These are phyloP conservation scores for Crenichthys baileyi DNA, from an alignment of 2,797 vertebrate species.

Conservation along the genomic window DNA sequence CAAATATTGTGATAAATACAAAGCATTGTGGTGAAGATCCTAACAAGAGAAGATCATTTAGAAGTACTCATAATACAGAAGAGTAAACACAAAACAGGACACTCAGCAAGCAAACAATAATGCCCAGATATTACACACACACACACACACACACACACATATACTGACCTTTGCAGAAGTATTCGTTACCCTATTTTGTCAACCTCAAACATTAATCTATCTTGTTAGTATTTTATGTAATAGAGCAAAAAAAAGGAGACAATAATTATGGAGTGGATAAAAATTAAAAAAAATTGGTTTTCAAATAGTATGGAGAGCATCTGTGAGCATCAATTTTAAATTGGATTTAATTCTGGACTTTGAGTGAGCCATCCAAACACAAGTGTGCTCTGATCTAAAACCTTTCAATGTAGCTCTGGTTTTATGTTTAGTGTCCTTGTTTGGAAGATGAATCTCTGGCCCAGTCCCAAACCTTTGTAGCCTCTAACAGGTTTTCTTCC, in stretches of 20 bases:
- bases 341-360: not conserved
- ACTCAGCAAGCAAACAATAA: conserved; percentile 16
- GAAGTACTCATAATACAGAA: conserved; percentile 27
- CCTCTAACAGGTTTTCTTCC: not conserved
- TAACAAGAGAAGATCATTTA: conserved; percentile 1
- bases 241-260: not conserved
- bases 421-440: not conserved
- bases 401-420: not conserved
- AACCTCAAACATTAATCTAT: not conserved
- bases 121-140: not conserved
- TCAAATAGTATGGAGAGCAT: not conserved
- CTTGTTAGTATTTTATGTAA: not conserved
- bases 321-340: not conserved
- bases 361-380: not conserved
- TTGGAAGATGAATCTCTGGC: not conserved
- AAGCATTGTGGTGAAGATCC: conserved; percentile 8
- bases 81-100: conserved; percentile 33
- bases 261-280: not conserved
- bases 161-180: no score
- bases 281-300: not conserved
- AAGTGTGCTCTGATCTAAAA: not conserved
- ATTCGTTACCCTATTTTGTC: no score
- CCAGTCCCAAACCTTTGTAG: not conserved
- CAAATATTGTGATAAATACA: conserved; percentile 25
- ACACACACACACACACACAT: no score